Conservation (phyloP, 30 jellyfish, hydroid and myxozoan species). For the Aurelia sp. region DNA sequence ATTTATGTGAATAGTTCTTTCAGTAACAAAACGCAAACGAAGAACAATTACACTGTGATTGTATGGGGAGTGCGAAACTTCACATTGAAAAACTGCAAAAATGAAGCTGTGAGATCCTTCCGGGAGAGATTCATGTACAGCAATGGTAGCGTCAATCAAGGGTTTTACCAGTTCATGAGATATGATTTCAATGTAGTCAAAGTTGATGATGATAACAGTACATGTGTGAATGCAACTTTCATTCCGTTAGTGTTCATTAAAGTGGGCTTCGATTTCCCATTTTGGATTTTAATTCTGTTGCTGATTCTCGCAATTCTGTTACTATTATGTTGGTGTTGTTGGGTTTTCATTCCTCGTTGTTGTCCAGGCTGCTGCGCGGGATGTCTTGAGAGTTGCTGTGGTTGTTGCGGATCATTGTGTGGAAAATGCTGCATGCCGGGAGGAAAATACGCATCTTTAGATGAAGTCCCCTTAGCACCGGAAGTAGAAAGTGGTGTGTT, state of each 20-base stretch:
- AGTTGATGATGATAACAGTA: constrained; percentile 29
- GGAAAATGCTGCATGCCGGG: constrained; percentile 79
- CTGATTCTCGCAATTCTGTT: constrained; percentile 60
- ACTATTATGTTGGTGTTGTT: constrained; percentile 66
- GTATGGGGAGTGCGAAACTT: constrained; percentile 62
- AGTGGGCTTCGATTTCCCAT: constrained; percentile 31
- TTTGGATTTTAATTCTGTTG: constrained; percentile 67
- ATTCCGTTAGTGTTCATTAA: constrained; percentile 34
- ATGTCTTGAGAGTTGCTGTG: constrained; percentile 54
- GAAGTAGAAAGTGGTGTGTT: constrained; percentile 62
- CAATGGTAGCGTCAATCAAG: constrained; percentile 44
- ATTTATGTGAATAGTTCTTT: constrained; percentile 14
- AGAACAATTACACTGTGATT: constrained; percentile 33
- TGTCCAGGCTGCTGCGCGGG: constrained; percentile 68
- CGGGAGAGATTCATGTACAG: constrained; percentile 47
- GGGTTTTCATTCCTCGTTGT: constrained; percentile 75
- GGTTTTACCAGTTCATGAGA: constrained; percentile 22
- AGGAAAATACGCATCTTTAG: constrained; percentile 71
- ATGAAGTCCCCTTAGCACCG: constrained; percentile 39
- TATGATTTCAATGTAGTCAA: constrained; percentile 38
- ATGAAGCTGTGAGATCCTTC: constrained; percentile 25
- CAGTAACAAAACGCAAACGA: neutral
- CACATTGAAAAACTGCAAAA: constrained; percentile 50
- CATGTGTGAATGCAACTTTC: constrained; percentile 19
- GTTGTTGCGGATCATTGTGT: constrained; percentile 60